Evolutionary conservation across 2,888 invertebrate species (phyloP).

Genomic region (Monochamus alternatus): DNA sequence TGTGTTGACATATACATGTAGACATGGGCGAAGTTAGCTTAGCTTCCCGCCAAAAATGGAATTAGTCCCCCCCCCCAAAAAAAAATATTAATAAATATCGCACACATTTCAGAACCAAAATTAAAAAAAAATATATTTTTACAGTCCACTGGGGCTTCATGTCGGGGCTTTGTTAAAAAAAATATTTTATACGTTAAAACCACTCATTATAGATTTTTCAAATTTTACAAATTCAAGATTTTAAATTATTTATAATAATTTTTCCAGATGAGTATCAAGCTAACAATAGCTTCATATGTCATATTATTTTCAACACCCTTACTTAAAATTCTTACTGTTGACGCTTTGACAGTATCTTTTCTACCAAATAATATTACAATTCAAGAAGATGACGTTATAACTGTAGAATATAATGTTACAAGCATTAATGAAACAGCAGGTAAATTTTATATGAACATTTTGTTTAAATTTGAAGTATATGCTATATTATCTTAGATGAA

Average conservation of each 20-base stretch:
- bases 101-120: no score
- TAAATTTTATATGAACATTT: not conserved
- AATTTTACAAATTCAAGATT: not conserved
- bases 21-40: no score
- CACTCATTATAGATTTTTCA: not conserved
- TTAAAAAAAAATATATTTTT: no score
- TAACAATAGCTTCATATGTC: not conserved
- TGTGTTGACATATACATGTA: no score
- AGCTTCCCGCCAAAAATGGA: no score
- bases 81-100: no score
- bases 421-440: slow-evolving; percentile 30
- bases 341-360: slow-evolving; percentile 30
- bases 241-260: not conserved
- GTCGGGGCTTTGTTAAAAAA: no score
- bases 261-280: not conserved
- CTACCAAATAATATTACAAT: slow-evolving; percentile 33
- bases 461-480: not conserved
- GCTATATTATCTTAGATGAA: slow-evolving; percentile 10
- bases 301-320: not conserved
- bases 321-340: not conserved
- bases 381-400: slow-evolving; percentile 29
- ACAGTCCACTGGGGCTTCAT: no score
- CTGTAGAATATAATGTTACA: slow-evolving; percentile 27
- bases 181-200: no score
- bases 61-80: no score